Evolutionary conservation across 92 coral and sea anemone species (phyloP).

Genomic region (Ricordea florida): DNA sequence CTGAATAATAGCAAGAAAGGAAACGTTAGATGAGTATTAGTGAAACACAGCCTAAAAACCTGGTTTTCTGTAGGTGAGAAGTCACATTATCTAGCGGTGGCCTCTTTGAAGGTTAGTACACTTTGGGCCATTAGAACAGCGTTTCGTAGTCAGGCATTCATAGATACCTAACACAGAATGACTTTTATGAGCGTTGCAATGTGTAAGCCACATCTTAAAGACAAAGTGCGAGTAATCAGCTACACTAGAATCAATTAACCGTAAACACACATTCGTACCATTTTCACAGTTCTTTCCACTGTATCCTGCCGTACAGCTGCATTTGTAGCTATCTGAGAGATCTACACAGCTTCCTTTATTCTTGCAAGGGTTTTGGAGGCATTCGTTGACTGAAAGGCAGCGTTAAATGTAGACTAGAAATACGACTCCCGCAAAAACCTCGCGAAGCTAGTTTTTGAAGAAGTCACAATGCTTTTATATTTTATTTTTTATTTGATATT

Average conservation of each 20-base stretch:
- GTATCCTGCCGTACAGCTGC: slow-evolving; percentile 27
- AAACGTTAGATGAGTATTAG: not conserved
- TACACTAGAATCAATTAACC: too few relatives aligned
- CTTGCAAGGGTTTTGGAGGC: slow-evolving; percentile 12
- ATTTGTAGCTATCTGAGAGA: slow-evolving; percentile 10
- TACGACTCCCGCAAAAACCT: too few relatives aligned
- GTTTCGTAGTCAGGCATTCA: not conserved
- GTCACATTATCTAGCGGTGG: not conserved
- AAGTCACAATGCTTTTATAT: too few relatives aligned
- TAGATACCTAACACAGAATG: not conserved
- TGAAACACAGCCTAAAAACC: not conserved
- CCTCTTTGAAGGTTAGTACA: not conserved
- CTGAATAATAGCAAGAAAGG: not conserved
- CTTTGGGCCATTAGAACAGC: not conserved
- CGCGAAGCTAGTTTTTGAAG: too few relatives aligned
- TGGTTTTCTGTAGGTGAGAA: not conserved
- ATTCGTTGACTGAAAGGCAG: slow-evolving; percentile 30
- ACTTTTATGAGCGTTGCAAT: too few relatives aligned
- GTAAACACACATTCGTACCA: too few relatives aligned
- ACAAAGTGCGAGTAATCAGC: too few relatives aligned
- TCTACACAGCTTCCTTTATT: slow-evolving; percentile 15
- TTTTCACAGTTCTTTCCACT: slow-evolving; percentile 13
- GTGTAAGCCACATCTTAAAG: too few relatives aligned
- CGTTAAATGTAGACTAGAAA: too few relatives aligned
- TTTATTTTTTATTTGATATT: too few relatives aligned